phyloP scores from a whole-genome alignment of 2,797 vertebrate genomes.

The Octomys mimax region DNA sequence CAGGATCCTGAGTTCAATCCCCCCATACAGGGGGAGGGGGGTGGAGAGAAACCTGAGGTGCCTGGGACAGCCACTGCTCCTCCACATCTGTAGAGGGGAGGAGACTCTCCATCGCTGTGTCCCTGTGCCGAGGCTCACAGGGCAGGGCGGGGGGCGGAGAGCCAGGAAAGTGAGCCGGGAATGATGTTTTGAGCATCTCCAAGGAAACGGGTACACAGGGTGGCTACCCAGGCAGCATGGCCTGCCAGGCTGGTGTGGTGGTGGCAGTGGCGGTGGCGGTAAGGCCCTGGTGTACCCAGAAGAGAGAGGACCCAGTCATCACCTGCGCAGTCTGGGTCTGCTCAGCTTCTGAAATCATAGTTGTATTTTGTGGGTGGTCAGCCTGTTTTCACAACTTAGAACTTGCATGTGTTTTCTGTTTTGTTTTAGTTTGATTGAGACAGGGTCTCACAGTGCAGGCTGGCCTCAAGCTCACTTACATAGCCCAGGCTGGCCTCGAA shows the following conservation, averaged over 20 bases:
- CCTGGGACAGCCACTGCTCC: background rate
- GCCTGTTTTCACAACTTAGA: background rate
- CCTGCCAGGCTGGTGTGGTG: background rate
- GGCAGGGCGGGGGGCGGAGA: background rate
- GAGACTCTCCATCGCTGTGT: background rate
- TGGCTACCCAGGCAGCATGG: accelerated
- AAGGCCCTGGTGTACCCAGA: background rate
- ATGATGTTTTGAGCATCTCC: slow-evolving; percentile 17
- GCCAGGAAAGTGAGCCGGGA: background rate
- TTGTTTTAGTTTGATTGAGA: background rate
- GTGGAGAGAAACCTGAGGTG: background rate
- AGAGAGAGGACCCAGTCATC: background rate
- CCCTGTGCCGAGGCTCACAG: too few relatives aligned
- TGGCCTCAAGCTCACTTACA: background rate
- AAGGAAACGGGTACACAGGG: background rate
- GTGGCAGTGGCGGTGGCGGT: background rate
- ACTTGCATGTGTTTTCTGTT: background rate
- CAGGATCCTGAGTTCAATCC: too few relatives aligned
- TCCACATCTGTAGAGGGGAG: background rate
- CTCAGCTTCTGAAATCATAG: background rate
- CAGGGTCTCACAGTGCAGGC: background rate
- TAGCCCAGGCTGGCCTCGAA: too few relatives aligned
- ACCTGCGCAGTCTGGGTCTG: background rate
- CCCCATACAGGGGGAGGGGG: too few relatives aligned
- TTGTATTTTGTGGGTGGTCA: background rate